Percentiles rank a stretch among this genome's conserved stretches.
Conservation (phyloP, 2,888 invertebrate species). For the Agrypnus murinus region DNA sequence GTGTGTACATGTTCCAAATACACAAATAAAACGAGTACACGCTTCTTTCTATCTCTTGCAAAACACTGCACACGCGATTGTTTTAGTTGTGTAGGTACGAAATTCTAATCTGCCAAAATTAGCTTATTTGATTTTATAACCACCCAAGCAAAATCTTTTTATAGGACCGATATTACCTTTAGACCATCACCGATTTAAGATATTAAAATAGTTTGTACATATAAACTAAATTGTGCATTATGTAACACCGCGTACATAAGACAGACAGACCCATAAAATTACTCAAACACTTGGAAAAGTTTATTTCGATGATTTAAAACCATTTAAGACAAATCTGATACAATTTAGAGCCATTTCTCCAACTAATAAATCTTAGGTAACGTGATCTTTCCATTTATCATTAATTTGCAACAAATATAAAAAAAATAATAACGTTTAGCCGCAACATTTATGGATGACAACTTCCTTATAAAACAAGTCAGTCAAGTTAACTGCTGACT, state of each 20-base stretch:
- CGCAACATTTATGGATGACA: neutral
- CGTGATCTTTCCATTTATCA: constrained; percentile 1
- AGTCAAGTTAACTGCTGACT: no score
- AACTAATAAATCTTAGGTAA: constrained; percentile 9
- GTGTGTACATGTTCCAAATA: constrained; percentile 54
- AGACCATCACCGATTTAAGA: no score
- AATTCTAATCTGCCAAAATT: constrained; percentile 21
- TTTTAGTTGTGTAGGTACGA: no score
- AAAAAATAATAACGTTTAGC: constrained; percentile 6
- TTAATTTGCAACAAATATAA: neutral
- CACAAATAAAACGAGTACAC: constrained; percentile 51
- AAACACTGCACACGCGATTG: constrained; percentile 44
- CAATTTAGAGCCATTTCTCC: neutral
- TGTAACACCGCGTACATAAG: no score
- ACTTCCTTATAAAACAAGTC: neutral
- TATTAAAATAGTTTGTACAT: no score
- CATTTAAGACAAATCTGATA: no score
- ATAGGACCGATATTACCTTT: no score
- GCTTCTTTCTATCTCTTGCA: constrained; percentile 45
- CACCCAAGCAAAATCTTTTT: no score
- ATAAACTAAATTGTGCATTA: no score
- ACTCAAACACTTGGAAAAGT: no score
- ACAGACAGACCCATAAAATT: no score
- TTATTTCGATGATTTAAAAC: no score
- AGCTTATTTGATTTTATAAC: neutral